Conservation (phyloP, 2,888 invertebrate species). For the Aproaerema taeniolella region DNA sequence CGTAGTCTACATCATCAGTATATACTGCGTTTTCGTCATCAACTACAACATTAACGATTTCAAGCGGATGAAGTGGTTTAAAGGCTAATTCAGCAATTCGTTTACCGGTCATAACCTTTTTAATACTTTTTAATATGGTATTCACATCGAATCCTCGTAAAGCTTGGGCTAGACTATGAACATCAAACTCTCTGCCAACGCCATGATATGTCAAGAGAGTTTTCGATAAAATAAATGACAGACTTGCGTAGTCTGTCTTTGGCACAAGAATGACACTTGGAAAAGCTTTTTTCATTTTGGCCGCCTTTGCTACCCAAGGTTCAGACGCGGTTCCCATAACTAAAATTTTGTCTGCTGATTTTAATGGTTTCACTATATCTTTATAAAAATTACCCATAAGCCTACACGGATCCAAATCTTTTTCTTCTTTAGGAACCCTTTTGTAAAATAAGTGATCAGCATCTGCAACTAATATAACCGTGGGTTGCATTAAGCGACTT, state of each 20-base stretch:
- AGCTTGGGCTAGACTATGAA: slow-evolving; percentile 74
- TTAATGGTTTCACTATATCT: slow-evolving; percentile 82
- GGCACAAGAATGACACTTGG: slow-evolving; percentile 76
- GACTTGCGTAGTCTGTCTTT: slow-evolving; percentile 77
- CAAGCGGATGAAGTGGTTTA: slow-evolving; percentile 68
- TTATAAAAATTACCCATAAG: slow-evolving; percentile 82
- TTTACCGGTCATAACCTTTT: slow-evolving; percentile 56
- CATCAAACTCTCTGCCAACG: slow-evolving; percentile 76
- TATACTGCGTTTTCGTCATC: slow-evolving; percentile 39
- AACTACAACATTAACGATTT: slow-evolving; percentile 68
- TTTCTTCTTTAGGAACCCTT: slow-evolving; percentile 80
- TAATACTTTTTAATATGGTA: slow-evolving; percentile 58
- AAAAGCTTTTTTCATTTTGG: slow-evolving; percentile 72
- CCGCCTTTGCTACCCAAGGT: slow-evolving; percentile 79
- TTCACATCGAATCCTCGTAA: slow-evolving; percentile 74
- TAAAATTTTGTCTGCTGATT: slow-evolving; percentile 74
- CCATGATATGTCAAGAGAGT: slow-evolving; percentile 78
- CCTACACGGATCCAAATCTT: slow-evolving; percentile 81
- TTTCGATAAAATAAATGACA: slow-evolving; percentile 72
- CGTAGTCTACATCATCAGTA: slow-evolving; percentile 55
- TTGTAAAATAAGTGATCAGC: slow-evolving; percentile 84
- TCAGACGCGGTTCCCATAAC: slow-evolving; percentile 82
- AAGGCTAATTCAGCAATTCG: slow-evolving; percentile 71
- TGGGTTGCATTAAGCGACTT: slow-evolving; percentile 82
- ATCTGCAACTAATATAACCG: slow-evolving; percentile 82